These are phyloP conservation scores for Brienomyrus longianalis DNA, from an alignment of 2,113 vertebrate species.

Conservation along the genomic window DNA sequence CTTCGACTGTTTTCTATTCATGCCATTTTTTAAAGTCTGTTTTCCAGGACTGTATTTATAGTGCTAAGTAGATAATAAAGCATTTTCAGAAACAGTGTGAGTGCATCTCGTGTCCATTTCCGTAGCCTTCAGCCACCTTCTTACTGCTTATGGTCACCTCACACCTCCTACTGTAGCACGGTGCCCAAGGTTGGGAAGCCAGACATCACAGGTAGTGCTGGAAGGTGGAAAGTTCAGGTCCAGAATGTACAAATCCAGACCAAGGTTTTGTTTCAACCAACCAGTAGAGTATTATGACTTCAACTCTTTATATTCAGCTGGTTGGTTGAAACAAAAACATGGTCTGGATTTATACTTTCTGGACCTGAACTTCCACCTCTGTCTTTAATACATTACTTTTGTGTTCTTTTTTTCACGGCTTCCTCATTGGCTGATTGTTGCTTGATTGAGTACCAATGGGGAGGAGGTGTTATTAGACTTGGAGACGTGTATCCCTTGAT, in stretches of 20 bases:
- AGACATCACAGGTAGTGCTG: too few relatives aligned
- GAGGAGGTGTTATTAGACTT: neutral
- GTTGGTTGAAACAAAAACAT: too few relatives aligned
- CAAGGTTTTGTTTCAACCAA: neutral
- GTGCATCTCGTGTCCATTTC: neutral
- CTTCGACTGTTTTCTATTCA: slow-evolving; percentile 54
- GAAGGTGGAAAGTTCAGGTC: too few relatives aligned
- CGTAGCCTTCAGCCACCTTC: neutral
- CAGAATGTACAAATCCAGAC: too few relatives aligned
- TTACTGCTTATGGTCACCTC: neutral
- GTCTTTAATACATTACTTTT: neutral
- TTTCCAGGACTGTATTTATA: slow-evolving; percentile 66
- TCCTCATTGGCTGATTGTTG: neutral
- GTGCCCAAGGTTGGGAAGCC: too few relatives aligned
- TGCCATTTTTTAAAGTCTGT: slow-evolving; percentile 49
- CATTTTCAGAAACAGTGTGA: slow-evolving; percentile 45
- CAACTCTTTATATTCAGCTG: neutral
- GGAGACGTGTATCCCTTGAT: neutral
- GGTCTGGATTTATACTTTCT: neutral
- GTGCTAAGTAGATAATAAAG: slow-evolving; percentile 64
- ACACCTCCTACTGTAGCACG: neutral
- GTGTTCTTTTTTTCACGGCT: neutral
- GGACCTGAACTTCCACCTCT: neutral
- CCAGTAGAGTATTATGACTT: neutral
- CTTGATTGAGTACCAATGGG: neutral